Evolutionary conservation across 2,888 invertebrate species (phyloP).

Genomic region (Tachina lurida): DNA sequence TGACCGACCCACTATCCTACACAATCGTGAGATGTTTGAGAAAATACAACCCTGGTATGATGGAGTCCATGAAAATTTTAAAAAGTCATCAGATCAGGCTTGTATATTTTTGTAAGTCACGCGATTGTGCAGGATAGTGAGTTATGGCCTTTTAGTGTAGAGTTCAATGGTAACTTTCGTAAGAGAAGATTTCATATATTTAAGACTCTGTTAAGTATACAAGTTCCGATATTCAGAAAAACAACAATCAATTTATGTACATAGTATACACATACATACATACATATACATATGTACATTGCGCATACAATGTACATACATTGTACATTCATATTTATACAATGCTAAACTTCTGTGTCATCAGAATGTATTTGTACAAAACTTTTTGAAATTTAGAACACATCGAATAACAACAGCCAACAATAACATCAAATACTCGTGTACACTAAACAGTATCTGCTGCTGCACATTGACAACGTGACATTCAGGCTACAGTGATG

Average conservation of each 20-base stretch:
- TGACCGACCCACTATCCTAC: no score
- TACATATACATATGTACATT: neutral
- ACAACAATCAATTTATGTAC: slow-evolving; percentile 31
- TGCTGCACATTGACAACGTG: slow-evolving; percentile 20
- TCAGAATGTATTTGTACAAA: slow-evolving; percentile 58
- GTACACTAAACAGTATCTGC: slow-evolving; percentile 14
- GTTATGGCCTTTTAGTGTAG: no score
- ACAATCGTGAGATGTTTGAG: no score
- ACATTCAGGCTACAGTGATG: neutral
- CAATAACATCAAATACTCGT: slow-evolving; percentile 40
- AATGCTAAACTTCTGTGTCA: slow-evolving; percentile 64
- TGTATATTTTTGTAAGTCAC: no score
- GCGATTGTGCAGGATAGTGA: no score
- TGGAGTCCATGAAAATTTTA: no score
- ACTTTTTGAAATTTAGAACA: slow-evolving; percentile 70
- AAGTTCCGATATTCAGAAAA: slow-evolving; percentile 27
- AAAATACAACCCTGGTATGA: no score
- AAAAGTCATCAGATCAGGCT: no score
- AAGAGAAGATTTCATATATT: slow-evolving; percentile 1
- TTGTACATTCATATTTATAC: slow-evolving; percentile 11
- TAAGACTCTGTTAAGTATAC: neutral
- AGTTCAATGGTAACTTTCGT: neutral
- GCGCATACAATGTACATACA: neutral
- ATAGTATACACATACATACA: neutral
- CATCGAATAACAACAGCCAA: slow-evolving; percentile 42